A percentile compares a stretch with the other conserved stretches of the same genome.
Conservation (phyloP, 2,113 vertebrate genomes). For the Esox niger region DNA sequence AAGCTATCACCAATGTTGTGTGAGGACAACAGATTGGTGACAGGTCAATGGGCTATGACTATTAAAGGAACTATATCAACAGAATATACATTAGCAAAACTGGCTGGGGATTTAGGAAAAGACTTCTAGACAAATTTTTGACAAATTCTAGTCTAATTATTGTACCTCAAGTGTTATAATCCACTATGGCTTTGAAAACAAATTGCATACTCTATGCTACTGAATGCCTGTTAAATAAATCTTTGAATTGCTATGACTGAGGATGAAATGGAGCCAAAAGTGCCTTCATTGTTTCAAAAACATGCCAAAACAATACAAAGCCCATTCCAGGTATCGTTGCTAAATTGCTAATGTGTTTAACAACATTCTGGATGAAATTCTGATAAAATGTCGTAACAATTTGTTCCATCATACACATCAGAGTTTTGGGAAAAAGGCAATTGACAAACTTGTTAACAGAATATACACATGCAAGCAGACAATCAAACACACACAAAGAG, state of each 20-base stretch:
- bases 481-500: background rate
- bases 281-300: background rate
- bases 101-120: conserved; percentile 7
- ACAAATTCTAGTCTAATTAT: too few relatives aligned
- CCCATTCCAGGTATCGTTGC: background rate
- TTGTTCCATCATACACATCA: background rate
- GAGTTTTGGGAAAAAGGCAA: background rate
- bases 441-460: too few relatives aligned
- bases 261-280: background rate
- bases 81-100: conserved; percentile 7
- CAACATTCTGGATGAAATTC: background rate
- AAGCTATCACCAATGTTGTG: background rate
- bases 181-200: conserved; percentile 9
- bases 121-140: background rate
- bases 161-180: background rate
- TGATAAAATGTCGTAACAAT: background rate
- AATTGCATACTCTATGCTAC: background rate
- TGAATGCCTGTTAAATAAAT: background rate
- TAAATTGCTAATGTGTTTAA: background rate
- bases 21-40: background rate
- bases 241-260: background rate
- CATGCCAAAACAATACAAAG: background rate
- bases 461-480: background rate
- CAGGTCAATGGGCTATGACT: background rate
- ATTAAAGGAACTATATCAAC: background rate